phyloP scores from a whole-genome alignment of 2,113 vertebrate species.

The Echinops telfairi region DNA sequence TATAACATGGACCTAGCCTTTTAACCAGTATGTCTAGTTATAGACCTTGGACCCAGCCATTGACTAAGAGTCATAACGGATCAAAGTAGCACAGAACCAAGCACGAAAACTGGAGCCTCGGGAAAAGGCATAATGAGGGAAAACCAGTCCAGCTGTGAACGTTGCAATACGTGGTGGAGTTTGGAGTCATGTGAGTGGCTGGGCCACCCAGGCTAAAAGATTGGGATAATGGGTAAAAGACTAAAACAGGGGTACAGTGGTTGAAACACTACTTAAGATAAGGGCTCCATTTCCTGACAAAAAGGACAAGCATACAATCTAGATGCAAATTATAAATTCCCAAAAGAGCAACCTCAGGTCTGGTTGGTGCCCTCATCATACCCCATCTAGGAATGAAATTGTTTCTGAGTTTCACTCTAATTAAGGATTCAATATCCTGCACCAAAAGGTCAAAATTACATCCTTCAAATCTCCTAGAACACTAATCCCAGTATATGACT shows the following conservation, averaged over 20 bases:
- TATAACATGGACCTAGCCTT: not conserved
- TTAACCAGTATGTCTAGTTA: not conserved
- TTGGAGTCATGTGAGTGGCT: no score
- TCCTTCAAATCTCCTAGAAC: not conserved
- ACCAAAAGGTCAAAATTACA: not conserved
- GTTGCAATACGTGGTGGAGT: not conserved
- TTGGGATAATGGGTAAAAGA: not conserved
- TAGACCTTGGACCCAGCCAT: not conserved
- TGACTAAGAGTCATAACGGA: not conserved
- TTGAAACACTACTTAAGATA: not conserved
- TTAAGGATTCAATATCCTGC: not conserved
- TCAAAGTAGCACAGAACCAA: not conserved
- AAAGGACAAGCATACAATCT: not conserved
- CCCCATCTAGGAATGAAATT: not conserved
- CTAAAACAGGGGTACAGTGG: not conserved
- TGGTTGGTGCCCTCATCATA: not conserved
- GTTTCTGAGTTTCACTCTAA: not conserved
- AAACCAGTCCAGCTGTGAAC: not conserved
- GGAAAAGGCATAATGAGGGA: not conserved
- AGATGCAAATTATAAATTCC: not conserved
- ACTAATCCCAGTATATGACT: not conserved
- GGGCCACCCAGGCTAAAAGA: not conserved
- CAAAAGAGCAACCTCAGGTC: not conserved
- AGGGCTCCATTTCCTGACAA: not conserved
- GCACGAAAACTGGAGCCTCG: not conserved